Evolutionary conservation across 2,888 invertebrate species (phyloP).

Genomic region (Drosophila cognata): DNA sequence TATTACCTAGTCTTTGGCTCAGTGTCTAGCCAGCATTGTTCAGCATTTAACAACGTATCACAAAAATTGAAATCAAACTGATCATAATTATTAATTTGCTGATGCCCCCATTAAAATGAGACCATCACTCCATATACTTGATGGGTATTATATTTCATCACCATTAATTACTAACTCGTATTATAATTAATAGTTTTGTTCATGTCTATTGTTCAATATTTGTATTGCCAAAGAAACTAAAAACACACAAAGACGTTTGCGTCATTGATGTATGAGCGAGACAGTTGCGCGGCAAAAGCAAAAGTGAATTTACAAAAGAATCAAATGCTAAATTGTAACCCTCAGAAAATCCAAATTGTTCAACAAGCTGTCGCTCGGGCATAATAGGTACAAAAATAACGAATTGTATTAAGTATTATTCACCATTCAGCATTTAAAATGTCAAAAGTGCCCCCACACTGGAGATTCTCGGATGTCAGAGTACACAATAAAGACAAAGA

Average conservation of each 20-base stretch:
- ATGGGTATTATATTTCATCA: slow-evolving; percentile 31
- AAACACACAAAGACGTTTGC: slow-evolving; percentile 28
- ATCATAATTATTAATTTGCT: neutral
- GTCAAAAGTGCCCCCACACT: slow-evolving; percentile 59
- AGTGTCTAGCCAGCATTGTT: slow-evolving; percentile 2
- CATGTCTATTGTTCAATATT: slow-evolving; percentile 7
- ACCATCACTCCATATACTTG: slow-evolving; percentile 11
- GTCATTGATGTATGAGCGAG: slow-evolving; percentile 47
- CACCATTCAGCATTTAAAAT: slow-evolving; percentile 60
- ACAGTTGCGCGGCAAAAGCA: slow-evolving; percentile 1
- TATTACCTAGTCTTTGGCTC: neutral
- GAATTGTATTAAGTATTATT: slow-evolving; percentile 51
- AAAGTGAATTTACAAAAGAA: slow-evolving; percentile 10
- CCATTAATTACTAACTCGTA: slow-evolving; percentile 41
- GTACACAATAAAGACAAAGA: neutral
- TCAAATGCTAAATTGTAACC: slow-evolving; percentile 23
- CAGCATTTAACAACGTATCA: neutral
- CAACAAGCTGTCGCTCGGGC: slow-evolving; percentile 30
- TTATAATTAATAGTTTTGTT: slow-evolving; percentile 57
- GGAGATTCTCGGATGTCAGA: slow-evolving; percentile 6
- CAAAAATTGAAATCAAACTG: neutral
- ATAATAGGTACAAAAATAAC: slow-evolving; percentile 21
- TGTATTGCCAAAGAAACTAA: slow-evolving; percentile 21
- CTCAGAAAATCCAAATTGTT: slow-evolving; percentile 23
- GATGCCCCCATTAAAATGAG: slow-evolving; percentile 32